These are phyloP conservation scores for human (Homo sapiens) DNA, from an alignment of 2,113 vertebrate genomes.

Conservation along the genomic window DNA sequence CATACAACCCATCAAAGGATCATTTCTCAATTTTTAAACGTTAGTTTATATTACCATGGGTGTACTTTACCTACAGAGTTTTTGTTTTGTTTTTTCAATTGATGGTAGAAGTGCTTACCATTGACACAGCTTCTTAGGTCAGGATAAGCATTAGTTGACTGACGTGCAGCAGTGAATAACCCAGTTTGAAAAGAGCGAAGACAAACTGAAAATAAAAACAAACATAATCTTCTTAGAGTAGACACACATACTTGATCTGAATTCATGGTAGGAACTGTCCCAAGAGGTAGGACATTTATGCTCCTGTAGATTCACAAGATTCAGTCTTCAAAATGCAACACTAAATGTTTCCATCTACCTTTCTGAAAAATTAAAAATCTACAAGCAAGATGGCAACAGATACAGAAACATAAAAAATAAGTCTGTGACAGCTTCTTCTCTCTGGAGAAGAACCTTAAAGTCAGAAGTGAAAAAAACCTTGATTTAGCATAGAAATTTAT, in stretches of 20 bases:
- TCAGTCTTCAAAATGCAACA: neutral
- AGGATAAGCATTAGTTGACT: slow-evolving; percentile 76
- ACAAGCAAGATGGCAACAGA: neutral
- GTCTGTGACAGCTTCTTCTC: neutral
- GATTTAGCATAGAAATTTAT: neutral
- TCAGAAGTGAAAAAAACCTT: neutral
- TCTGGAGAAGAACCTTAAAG: neutral
- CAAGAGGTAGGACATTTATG: neutral
- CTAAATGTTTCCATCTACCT: neutral
- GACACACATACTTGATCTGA: slow-evolving; percentile 36
- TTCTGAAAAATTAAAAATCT: neutral
- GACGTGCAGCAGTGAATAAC: slow-evolving; percentile 74
- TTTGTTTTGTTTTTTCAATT: neutral
- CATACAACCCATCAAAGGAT: neutral
- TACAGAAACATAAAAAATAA: neutral
- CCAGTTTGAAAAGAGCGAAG: slow-evolving; percentile 89
- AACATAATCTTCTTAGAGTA: neutral
- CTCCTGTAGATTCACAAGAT: neutral
- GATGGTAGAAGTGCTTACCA: slow-evolving; percentile 82
- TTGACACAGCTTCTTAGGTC: slow-evolving; percentile 92
- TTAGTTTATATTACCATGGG: neutral
- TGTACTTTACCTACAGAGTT: neutral
- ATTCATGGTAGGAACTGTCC: slow-evolving; percentile 47
- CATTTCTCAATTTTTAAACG: neutral
- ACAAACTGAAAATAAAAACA: slow-evolving; percentile 87